Conservation (phyloP, 2,797 vertebrate species). For the Oreortyx pictus region DNA sequence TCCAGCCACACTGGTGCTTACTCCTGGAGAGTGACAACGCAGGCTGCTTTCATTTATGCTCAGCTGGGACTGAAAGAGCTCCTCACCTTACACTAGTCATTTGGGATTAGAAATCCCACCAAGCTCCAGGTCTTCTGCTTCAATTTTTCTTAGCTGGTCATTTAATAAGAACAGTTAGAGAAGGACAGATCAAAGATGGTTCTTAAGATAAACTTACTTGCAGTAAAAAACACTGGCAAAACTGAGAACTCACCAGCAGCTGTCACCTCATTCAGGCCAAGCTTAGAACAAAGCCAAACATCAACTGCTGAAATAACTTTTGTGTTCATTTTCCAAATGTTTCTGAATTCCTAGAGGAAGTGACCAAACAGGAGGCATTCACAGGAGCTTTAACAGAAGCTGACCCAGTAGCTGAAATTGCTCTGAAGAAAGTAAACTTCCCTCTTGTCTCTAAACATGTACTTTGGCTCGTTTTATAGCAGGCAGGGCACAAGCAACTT, state of each 20-base stretch:
- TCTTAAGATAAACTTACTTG: background rate
- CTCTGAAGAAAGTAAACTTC: constrained; percentile 15
- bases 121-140: background rate
- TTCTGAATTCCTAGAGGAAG: background rate
- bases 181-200: background rate
- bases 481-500: constrained; percentile 9
- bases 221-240: background rate
- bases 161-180: background rate
- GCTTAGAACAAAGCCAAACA: background rate
- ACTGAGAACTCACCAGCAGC: constrained; percentile 13
- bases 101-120: background rate
- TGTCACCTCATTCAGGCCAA: background rate
- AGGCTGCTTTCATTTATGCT: background rate
- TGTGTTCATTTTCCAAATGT: background rate
- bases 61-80: background rate
- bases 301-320: background rate
- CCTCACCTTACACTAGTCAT: background rate
- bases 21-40: background rate
- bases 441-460: background rate
- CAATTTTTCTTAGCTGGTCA: background rate
- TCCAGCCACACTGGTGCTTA: background rate
- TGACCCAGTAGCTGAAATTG: background rate
- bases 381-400: background rate
- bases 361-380: background rate
- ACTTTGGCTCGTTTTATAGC: constrained; percentile 50